Evolutionary conservation across 2,888 invertebrate species (phyloP), one percentile per base, ranked within the genome.

Genomic region (Hemicrepidius hirtus): DNA sequence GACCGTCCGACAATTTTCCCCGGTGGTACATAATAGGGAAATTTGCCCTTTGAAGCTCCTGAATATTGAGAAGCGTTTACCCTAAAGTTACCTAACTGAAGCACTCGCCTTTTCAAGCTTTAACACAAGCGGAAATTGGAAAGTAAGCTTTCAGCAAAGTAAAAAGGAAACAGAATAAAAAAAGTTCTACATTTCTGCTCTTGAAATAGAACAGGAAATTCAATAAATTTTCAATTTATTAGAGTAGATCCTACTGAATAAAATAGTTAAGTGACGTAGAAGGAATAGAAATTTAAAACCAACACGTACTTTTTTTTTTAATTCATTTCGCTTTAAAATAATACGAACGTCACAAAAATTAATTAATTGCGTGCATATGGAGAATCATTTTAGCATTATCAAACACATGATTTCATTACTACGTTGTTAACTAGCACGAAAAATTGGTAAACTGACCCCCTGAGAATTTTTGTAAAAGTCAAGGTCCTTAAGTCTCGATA

Each of bases 11-110:
- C 20, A 12, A 53, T 53, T 53, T 53, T 18, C 44, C n/a, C 28
- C 53, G 53, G 4, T 28, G 16, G 13, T 13, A 53, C 12, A 49
- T 49, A 12, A 53, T 16, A 28, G 53, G 53, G 5, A 53, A 53
- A 28, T 32, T 28, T 13, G 53, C 21, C 53, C 53, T 53, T 53
- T 53, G 53, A 53, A 53, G 32, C 53, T 16, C 24, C n/a, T 53
- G 32, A 53, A 53, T 16, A 53, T 53, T 13, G n/a, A 24, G 32
- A 53, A 13, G 24, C 53, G 32, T 28, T 53, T 53, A 28, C 32
- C 53, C 53, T 13, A 32, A 53, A 21, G 53, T 32, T 53, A 53
- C 13, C 53, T 32, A 13, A 13, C 12, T 50, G 12, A 3, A 21
- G 53, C n/a, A 49, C 28, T 28, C 9, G 32, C 53, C 53, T 53